Evolutionary conservation across 2,797 vertebrate species (phyloP).

Genomic region (Hozukius guyotensis): DNA sequence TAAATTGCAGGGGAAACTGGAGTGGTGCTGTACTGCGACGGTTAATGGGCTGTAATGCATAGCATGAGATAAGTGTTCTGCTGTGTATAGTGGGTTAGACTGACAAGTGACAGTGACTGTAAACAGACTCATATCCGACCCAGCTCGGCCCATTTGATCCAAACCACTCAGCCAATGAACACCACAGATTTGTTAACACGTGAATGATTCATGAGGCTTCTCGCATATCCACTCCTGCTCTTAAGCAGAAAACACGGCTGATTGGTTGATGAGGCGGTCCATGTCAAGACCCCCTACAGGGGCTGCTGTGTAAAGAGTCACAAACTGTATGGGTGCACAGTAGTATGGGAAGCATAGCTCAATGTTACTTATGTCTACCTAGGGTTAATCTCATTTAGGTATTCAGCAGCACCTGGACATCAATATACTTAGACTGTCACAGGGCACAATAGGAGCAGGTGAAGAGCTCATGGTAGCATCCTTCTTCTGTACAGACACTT

Average conservation of each 20-base stretch:
- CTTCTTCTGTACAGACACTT: slow-evolving; percentile 38
- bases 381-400: slow-evolving; percentile 24
- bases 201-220: slow-evolving; percentile 75
- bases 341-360: neutral
- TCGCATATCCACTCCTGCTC: slow-evolving; percentile 65
- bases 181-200: slow-evolving; percentile 80
- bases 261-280: slow-evolving; percentile 31
- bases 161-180: slow-evolving; percentile 79
- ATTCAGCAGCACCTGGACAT: slow-evolving; percentile 45
- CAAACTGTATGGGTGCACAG: slow-evolving; percentile 4
- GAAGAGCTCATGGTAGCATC: slow-evolving; percentile 26
- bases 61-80: slow-evolving; percentile 60
- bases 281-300: slow-evolving; percentile 38
- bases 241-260: slow-evolving; percentile 50
- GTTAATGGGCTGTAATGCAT: slow-evolving; percentile 74
- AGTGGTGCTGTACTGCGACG: slow-evolving; percentile 36
- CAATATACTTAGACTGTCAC: slow-evolving; percentile 34
- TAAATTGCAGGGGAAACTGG: slow-evolving; percentile 59
- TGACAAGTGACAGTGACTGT: slow-evolving; percentile 78
- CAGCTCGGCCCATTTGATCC: slow-evolving; percentile 72
- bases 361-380: slow-evolving; percentile 34
- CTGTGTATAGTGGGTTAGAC: slow-evolving; percentile 55
- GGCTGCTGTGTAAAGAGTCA: slow-evolving; percentile 44
- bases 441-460: slow-evolving; percentile 21
- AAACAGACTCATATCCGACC: slow-evolving; percentile 70